Evolutionary conservation across 2,888 invertebrate genomes (phyloP).

Genomic region (Gortyna flavago): DNA sequence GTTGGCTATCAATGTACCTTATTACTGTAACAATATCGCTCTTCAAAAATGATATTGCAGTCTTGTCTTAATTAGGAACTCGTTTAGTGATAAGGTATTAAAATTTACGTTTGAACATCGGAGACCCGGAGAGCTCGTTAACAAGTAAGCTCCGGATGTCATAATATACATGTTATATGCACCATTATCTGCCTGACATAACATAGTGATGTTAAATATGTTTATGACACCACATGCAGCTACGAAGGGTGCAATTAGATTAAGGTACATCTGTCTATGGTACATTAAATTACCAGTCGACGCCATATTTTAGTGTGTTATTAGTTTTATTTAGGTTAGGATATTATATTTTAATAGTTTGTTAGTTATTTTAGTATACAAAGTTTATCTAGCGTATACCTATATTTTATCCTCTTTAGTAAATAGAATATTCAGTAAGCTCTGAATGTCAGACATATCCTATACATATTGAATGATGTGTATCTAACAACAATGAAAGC

Average conservation of each 20-base stretch:
- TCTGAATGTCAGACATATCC: background rate
- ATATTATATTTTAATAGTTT: background rate
- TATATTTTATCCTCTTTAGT: background rate
- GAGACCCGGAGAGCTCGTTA: slow-evolving; percentile 15
- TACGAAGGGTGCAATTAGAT: background rate
- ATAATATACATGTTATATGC: slow-evolving; percentile 3
- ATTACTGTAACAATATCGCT: slow-evolving; percentile 7
- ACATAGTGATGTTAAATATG: background rate
- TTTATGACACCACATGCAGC: background rate
- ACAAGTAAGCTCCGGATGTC: slow-evolving; percentile 8
- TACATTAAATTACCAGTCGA: background rate
- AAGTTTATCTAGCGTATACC: background rate
- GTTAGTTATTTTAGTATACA: background rate
- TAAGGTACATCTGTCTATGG: background rate
- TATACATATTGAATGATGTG: background rate
- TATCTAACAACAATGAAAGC: background rate
- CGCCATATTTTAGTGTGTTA: background rate
- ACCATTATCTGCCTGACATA: background rate
- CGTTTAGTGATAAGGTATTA: slow-evolving; percentile 20
- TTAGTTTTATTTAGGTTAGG: background rate
- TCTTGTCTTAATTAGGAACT: slow-evolving; percentile 27
- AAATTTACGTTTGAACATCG: slow-evolving; percentile 3
- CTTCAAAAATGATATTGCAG: slow-evolving; percentile 7
- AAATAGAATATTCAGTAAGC: background rate
- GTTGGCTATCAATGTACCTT: background rate